phyloP scores from a whole-genome alignment of 2,797 vertebrate species.

The Myoxocephalus aenaeus region DNA sequence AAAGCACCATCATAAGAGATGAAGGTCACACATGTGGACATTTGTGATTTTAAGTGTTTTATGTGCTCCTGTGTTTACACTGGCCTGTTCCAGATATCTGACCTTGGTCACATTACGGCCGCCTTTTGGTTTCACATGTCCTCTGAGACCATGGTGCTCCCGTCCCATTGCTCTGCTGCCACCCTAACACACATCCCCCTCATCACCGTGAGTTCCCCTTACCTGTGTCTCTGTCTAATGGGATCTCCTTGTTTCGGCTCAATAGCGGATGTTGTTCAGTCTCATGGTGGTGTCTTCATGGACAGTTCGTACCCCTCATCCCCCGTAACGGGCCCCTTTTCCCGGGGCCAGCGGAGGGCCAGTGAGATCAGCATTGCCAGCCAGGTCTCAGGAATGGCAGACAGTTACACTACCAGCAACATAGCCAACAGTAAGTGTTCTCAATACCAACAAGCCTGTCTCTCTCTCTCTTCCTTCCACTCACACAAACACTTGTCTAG shows the following conservation, averaged over 20 bases:
- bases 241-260: constrained; percentile 88
- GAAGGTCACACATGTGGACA: constrained; percentile 14
- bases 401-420: constrained; percentile 96
- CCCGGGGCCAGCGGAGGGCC: constrained; percentile 93
- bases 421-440: constrained; percentile 97
- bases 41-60: constrained; percentile 54
- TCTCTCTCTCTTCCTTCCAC: constrained; percentile 71
- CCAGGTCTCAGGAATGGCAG: constrained; percentile 98
- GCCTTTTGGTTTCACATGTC: constrained; percentile 57
- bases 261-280: constrained; percentile 97
- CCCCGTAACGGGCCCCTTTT: constrained; percentile 87
- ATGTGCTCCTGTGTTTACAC: constrained; percentile 39
- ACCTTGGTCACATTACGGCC: constrained; percentile 38
- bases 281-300: constrained; percentile 95
- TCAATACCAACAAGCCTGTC: constrained; percentile 63
- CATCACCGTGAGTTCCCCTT: constrained; percentile 66
- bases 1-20: constrained; percentile 10
- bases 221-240: constrained; percentile 82
- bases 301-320: constrained; percentile 93
- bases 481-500: constrained; percentile 64
- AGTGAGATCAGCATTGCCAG: constrained; percentile 99
- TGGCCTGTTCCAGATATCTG: constrained; percentile 54
- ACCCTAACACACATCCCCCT: background rate
- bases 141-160: constrained; percentile 60
- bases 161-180: constrained; percentile 52